phyloP scores from a whole-genome alignment of 1,140 invertebrate genomes.

The Hestina assimilis region DNA sequence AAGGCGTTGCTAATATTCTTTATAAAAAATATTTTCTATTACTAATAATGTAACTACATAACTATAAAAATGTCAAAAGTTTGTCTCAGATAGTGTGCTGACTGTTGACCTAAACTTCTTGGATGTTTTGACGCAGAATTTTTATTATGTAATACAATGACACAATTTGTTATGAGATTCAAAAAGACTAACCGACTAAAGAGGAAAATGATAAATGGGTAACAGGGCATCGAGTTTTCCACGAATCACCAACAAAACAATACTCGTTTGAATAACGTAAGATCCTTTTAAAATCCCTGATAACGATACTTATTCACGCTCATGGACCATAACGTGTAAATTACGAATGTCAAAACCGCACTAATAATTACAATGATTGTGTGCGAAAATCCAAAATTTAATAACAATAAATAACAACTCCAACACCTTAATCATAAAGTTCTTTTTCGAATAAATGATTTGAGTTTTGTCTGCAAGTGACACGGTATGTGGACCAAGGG shows the following conservation, averaged over 20 bases:
- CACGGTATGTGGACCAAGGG: constrained; percentile 39
- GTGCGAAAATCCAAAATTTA: constrained; percentile 10
- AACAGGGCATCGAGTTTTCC: constrained; percentile 11
- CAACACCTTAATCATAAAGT: background rate
- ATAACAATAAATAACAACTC: too few species aligned
- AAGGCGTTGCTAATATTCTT: too few species aligned
- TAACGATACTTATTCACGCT: constrained; percentile 43
- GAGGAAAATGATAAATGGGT: constrained; percentile 6
- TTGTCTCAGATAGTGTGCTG: too few species aligned
- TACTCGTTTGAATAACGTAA: constrained; percentile 40
- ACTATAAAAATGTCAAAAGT: too few species aligned
- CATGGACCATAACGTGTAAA: constrained; percentile 48
- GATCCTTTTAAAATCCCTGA: constrained; percentile 39
- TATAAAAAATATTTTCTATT: too few species aligned
- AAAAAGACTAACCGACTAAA: background rate
- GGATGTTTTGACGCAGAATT: too few species aligned
- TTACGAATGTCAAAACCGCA: constrained; percentile 47
- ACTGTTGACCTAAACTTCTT: too few species aligned
- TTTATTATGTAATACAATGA: too few species aligned
- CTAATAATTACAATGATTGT: constrained; percentile 52
- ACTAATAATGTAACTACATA: too few species aligned
- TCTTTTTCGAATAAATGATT: constrained; percentile 1
- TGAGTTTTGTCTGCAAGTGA: constrained; percentile 23
- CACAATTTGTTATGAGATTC: too few species aligned
- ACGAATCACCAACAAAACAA: constrained; percentile 36